phyloP scores from a whole-genome alignment of 2,888 invertebrate species.

The Catocala sponsa region DNA sequence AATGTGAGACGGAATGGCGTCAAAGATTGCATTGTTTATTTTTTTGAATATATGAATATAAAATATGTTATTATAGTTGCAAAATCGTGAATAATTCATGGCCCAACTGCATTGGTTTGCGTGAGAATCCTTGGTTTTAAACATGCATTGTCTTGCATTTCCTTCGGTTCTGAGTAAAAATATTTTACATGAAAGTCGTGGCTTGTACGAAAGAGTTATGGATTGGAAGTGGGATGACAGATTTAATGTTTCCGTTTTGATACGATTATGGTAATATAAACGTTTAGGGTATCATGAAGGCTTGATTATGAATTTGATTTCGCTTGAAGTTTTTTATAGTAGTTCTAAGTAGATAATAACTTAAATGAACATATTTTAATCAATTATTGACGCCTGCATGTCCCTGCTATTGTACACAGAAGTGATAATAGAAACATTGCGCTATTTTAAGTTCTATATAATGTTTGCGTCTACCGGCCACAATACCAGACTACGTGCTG shows the following conservation, averaged over 20 bases:
- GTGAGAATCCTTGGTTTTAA: constrained; percentile 17
- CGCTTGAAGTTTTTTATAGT: no score
- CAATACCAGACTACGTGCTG: no score
- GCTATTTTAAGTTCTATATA: no score
- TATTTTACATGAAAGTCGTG: constrained; percentile 9
- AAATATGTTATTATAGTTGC: constrained; percentile 27
- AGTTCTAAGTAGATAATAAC: no score
- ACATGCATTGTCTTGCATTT: constrained; percentile 23
- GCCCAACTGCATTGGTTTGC: constrained; percentile 18
- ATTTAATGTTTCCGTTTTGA: not conserved
- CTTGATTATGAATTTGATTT: not conserved
- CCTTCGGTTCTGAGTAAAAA: constrained; percentile 4
- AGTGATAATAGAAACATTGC: no score
- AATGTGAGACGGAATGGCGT: constrained; percentile 40
- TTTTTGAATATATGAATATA: constrained; percentile 36
- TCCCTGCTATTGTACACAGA: no score
- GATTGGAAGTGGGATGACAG: not conserved
- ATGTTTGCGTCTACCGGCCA: no score
- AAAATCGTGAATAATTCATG: constrained; percentile 38
- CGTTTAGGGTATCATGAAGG: not conserved
- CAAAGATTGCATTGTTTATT: constrained; percentile 31
- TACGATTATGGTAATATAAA: not conserved
- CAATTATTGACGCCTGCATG: no score
- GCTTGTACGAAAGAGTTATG: not conserved
- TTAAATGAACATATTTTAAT: no score